Conservation (phyloP, 2,888 invertebrate species). For the Carpatolechia fugitivella region DNA sequence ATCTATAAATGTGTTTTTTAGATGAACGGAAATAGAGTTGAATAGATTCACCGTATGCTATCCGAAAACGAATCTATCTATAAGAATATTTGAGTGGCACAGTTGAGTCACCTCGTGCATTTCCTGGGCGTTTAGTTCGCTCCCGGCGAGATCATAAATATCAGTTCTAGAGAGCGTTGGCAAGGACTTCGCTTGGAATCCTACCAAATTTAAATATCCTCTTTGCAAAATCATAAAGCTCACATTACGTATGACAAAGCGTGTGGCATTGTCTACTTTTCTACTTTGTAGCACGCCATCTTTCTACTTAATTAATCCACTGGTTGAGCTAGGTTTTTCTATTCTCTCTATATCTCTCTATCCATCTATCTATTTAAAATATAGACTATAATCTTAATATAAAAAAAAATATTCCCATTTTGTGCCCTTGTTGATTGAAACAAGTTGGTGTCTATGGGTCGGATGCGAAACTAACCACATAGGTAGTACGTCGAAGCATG, state of each 20-base stretch:
- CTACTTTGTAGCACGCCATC: neutral
- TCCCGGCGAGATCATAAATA: conserved; percentile 55
- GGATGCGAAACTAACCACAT: too few relatives aligned
- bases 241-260: conserved; percentile 52
- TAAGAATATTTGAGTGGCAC: conserved; percentile 31
- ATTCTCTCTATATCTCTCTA: too few relatives aligned
- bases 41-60: conserved; percentile 2
- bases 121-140: conserved; percentile 38
- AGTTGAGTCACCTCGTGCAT: conserved; percentile 28
- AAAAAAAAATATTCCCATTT: too few relatives aligned
- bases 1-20: too few relatives aligned
- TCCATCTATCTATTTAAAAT: too few relatives aligned
- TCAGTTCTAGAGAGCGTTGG: conserved; percentile 48
- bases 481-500: too few relatives aligned
- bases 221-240: conserved; percentile 57
- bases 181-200: conserved; percentile 61
- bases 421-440: too few relatives aligned
- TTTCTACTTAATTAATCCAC: neutral
- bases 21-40: neutral
- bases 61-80: neutral
- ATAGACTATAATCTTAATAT: too few relatives aligned
- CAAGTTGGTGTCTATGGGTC: too few relatives aligned
- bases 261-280: conserved; percentile 19
- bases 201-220: conserved; percentile 69
- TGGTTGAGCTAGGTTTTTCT: neutral